phyloP scores from a whole-genome alignment of 2,797 vertebrate species.

The Tachyglossus aculeatus region DNA sequence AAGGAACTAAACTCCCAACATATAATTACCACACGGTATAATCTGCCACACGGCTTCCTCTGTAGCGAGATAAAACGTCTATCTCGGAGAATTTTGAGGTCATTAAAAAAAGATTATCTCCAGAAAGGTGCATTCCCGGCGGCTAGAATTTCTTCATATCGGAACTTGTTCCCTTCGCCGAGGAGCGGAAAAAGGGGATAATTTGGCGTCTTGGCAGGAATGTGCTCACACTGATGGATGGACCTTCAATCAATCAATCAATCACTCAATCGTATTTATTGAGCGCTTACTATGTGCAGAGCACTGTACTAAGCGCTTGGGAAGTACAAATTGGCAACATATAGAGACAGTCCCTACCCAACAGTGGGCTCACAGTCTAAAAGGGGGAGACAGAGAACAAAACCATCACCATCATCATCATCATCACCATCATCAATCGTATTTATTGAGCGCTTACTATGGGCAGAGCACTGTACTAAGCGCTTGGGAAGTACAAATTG shows the following conservation, averaged over 20 bases:
- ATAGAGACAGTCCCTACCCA: conserved; percentile 8
- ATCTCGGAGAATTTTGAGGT: conserved; percentile 53
- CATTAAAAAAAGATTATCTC: conserved; percentile 49
- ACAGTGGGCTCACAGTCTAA: too few species aligned
- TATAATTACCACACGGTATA: conserved; percentile 38
- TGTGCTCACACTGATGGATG: conserved; percentile 26
- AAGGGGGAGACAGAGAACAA: too few species aligned
- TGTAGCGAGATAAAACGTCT: conserved; percentile 39
- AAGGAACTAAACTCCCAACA: conserved; percentile 54
- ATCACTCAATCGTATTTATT: too few species aligned
- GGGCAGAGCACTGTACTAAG: too few species aligned
- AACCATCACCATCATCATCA: too few species aligned
- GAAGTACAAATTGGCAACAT: too few species aligned
- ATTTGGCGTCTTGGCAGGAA: conserved; percentile 42
- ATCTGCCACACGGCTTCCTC: conserved; percentile 32
- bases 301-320: too few species aligned
- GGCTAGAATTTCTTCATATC: conserved; percentile 54
- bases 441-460: too few species aligned
- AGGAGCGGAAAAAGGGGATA: conserved; percentile 31
- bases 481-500: too few species aligned
- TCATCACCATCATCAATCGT: too few species aligned
- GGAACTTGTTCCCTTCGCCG: conserved; percentile 62
- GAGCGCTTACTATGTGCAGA: too few species aligned
- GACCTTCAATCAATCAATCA: too few species aligned
- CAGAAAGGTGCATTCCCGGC: conserved; percentile 42